These are phyloP conservation scores for Rhea pennata DNA, from an alignment of 2,113 vertebrate genomes.

Conservation along the genomic window DNA sequence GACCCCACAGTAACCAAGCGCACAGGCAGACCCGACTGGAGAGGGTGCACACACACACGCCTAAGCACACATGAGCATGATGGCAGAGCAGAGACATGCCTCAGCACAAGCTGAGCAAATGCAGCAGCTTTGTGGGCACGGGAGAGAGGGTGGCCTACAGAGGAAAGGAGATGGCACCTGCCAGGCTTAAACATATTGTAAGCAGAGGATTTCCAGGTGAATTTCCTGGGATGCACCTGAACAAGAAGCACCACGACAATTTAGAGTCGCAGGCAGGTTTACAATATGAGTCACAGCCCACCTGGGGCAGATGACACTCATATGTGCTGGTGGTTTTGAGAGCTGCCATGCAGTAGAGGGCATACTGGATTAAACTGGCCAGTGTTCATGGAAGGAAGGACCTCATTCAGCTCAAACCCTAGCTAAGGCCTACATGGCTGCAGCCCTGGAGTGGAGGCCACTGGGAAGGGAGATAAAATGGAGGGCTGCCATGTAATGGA, in stretches of 20 bases:
- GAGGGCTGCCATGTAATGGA: conserved; percentile 20
- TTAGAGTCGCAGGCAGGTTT: background rate
- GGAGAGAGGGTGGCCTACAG: background rate
- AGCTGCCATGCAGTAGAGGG: background rate
- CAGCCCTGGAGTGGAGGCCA: background rate
- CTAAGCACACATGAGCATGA: background rate
- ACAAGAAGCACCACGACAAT: too few relatives aligned
- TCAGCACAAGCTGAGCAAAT: too few relatives aligned
- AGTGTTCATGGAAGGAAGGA: background rate
- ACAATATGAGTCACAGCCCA: background rate
- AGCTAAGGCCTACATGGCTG: background rate
- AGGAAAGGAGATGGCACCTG: background rate
- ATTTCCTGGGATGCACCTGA: background rate
- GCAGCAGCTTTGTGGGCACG: too few relatives aligned
- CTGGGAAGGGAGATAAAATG: conserved; percentile 23
- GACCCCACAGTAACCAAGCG: background rate
- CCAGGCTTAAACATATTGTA: background rate
- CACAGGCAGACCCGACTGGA: background rate
- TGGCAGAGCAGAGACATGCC: background rate
- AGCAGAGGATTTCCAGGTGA: background rate
- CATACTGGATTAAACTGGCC: background rate
- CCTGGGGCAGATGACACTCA: background rate
- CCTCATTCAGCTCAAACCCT: background rate
- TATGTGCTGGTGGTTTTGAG: background rate
- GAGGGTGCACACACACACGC: background rate